Conservation (phyloP, 2,113 vertebrate species). For the Pseudorasbora parva region DNA sequence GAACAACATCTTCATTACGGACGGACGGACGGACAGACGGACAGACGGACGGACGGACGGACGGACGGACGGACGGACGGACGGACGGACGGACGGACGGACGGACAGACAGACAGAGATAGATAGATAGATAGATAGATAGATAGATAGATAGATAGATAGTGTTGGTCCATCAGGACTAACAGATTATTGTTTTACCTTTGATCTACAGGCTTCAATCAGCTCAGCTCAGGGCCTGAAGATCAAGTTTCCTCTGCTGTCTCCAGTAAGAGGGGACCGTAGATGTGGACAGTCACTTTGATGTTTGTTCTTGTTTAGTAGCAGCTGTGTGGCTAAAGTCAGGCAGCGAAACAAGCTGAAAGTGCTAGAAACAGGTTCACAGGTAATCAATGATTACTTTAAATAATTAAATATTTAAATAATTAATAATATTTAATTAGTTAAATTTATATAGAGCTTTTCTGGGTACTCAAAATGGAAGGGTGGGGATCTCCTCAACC, state of each 20-base stretch:
- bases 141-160: conserved; percentile 2
- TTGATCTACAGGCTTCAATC: conserved; percentile 11
- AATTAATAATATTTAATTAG: too few relatives aligned
- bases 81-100: neutral
- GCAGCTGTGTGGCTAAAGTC: too few relatives aligned
- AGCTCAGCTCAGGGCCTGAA: neutral
- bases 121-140: neutral
- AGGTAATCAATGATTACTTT: too few relatives aligned
- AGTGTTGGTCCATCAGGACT: neutral
- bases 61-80: neutral
- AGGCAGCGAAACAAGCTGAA: too few relatives aligned
- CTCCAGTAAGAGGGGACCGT: neutral
- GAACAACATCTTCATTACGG: too few relatives aligned
- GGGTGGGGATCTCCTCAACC: too few relatives aligned
- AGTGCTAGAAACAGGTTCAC: too few relatives aligned
- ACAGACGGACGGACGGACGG: neutral
- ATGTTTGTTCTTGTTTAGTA: conserved; percentile 19
- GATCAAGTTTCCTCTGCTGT: conserved; percentile 20
- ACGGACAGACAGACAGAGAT: neutral
- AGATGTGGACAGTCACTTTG: conserved; percentile 15
- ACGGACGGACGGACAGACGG: neutral
- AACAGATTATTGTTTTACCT: neutral
- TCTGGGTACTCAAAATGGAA: too few relatives aligned
- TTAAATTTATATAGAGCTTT: too few relatives aligned
- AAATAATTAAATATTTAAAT: too few relatives aligned